These are phyloP conservation scores for Listronotus bonariensis DNA, from an alignment of 1,140 invertebrate genomes.

Conservation along the genomic window DNA sequence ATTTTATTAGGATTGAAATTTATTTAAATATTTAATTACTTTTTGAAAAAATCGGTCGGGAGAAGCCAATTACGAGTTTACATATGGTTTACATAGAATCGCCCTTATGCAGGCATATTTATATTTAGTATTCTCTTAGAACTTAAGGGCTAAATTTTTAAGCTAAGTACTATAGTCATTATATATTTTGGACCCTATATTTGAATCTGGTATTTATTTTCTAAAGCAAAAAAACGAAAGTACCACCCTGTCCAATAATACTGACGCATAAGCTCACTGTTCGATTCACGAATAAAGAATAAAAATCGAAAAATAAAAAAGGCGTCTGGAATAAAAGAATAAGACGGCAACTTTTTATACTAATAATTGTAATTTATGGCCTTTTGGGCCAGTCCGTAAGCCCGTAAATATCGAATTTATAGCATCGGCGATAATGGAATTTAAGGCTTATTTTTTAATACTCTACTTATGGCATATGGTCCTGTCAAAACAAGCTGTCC, in stretches of 20 bases:
- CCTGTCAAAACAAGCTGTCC: slow-evolving; percentile 28
- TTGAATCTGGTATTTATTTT: no score
- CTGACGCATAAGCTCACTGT: slow-evolving; percentile 27
- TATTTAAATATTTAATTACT: no score
- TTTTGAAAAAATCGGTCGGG: no score
- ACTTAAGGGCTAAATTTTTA: no score
- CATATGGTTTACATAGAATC: no score
- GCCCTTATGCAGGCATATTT: no score
- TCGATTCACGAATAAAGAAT: slow-evolving; percentile 29
- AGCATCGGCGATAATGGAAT: slow-evolving; percentile 29
- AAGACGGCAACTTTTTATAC: slow-evolving; percentile 28
- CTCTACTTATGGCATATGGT: slow-evolving; percentile 14
- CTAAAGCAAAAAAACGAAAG: background rate
- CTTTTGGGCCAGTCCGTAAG: slow-evolving; percentile 27
- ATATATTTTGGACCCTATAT: no score
- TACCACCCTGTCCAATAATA: slow-evolving; percentile 21
- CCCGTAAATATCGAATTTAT: slow-evolving; percentile 38
- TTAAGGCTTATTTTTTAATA: slow-evolving; percentile 34
- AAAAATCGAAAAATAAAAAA: slow-evolving; percentile 20
- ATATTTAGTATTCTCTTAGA: no score
- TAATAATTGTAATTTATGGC: slow-evolving; percentile 37
- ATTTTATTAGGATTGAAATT: no score
- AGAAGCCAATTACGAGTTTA: no score
- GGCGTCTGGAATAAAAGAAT: slow-evolving; percentile 25
- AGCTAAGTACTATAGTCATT: no score